These are phyloP conservation scores for Petrolisthes manimaculis DNA, from an alignment of 2,888 invertebrate species.

Conservation along the genomic window DNA sequence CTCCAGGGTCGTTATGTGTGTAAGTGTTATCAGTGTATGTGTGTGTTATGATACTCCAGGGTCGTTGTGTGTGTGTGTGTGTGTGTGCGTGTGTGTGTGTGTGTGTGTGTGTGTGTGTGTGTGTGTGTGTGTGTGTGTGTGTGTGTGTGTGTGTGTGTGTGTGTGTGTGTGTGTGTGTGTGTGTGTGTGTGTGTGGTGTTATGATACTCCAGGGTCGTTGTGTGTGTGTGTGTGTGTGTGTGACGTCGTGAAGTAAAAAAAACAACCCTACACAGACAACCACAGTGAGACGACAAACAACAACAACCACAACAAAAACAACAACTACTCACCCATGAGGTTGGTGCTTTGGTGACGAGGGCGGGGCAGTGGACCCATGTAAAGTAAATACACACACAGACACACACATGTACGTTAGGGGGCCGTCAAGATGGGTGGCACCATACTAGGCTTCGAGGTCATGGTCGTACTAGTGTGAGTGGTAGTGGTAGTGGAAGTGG, in stretches of 20 bases:
- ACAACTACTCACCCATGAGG: not conserved
- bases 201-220: not conserved
- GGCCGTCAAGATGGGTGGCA: no score
- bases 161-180: constrained; percentile 15
- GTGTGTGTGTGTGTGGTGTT: not conserved
- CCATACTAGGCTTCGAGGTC: no score
- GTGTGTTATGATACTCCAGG: not conserved
- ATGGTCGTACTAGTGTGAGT: no score
- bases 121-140: not conserved
- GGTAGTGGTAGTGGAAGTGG: no score
- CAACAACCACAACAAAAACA: not conserved
- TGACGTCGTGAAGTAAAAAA: not conserved
- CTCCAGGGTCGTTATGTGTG: no score
- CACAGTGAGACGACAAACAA: not conserved
- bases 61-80: not conserved
- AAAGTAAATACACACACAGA: no score
- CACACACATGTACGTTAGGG: no score
- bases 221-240: constrained; percentile 4
- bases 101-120: not conserved
- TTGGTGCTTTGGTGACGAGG: no score
- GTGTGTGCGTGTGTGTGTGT: not conserved
- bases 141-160: not conserved
- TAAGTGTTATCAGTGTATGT: no score
- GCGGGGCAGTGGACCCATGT: no score
- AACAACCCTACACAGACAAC: not conserved